Evolutionary conservation across 2,888 invertebrate species (phyloP), one percentile per base, ranked within the genome.

Genomic region (Meandrusa payeni): DNA sequence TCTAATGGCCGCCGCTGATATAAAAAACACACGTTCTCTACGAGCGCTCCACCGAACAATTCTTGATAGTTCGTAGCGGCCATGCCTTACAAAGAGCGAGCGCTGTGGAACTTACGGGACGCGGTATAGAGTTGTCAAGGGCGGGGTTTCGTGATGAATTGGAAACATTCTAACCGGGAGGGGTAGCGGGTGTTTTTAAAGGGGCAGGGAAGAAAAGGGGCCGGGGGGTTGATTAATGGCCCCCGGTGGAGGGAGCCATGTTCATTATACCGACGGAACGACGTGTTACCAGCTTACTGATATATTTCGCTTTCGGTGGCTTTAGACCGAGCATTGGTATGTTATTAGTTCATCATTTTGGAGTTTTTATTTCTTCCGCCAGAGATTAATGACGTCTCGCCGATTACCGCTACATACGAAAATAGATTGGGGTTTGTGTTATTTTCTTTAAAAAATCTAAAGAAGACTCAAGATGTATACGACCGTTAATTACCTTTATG

Each of bases 101-200:
- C 64, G 69, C 58, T 57, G 62, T 68, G 67, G 66, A 76, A 62
- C 73, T 77, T 67, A 48, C 61, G 54, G 65, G 55, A 68, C 75
- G 66, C 69, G 61, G 65, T 89, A 90, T 90, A 89, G 89, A 90
- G 89, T 88, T 89, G 89, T 90, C 88, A 89, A 85, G 87, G 89
- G 89, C 89, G 89, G 89, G 74, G 88, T 87, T 70, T 81, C 70
- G 85, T 86, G 87, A 88, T 88, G 88, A 82, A 89, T 89, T 85
- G 83, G 78, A 70, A 80, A 81, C 83, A 78, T 80, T 81, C 76
- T 74, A 66, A 73, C 75, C 73, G 72, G 80, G 74, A 66, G 69
- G 71, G 70, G 68, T 51, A 70, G 65, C 71, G 77, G 80, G 76
- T 67, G 57, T 70, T 74, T 79, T 70, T 72, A 64, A 73, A 80